Conservation (phyloP, 2,113 vertebrate genomes). For the Helogale parvula region DNA sequence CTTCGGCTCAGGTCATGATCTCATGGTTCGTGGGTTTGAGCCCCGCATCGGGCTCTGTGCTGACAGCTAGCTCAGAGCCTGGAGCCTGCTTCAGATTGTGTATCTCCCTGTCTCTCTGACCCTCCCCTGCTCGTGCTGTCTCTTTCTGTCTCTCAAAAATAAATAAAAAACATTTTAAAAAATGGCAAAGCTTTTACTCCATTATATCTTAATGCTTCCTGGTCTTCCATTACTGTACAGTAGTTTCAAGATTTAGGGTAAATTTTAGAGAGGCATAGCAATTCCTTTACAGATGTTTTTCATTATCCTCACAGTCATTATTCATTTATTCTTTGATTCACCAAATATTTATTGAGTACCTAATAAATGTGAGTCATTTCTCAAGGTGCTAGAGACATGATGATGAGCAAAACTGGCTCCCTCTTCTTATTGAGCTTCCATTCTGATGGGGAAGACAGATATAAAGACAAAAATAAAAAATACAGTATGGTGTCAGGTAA, state of each 20-base stretch:
- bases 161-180: slow-evolving; percentile 3
- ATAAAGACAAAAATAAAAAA: background rate
- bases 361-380: background rate
- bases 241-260: slow-evolving; percentile 50
- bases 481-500: background rate
- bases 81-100: too few species aligned
- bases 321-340: slow-evolving; percentile 55
- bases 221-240: background rate
- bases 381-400: slow-evolving; percentile 22
- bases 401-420: background rate
- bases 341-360: slow-evolving; percentile 36
- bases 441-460: background rate
- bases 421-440: background rate
- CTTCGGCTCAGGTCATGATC: too few species aligned
- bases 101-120: too few species aligned
- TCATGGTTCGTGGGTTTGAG: too few species aligned
- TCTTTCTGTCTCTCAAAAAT: too few species aligned
- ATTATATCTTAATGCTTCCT: slow-evolving; percentile 13
- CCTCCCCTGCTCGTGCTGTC: too few species aligned
- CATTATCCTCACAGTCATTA: slow-evolving; percentile 49
- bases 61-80: too few species aligned
- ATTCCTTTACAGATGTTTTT: slow-evolving; percentile 56
- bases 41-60: too few species aligned
- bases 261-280: slow-evolving; percentile 41
- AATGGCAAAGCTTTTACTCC: slow-evolving; percentile 18